Percentiles rank a stretch among this genome's conserved stretches.
Evolutionary conservation across 2,888 invertebrate genomes (phyloP).

Genomic region (Anorthoa munda): DNA sequence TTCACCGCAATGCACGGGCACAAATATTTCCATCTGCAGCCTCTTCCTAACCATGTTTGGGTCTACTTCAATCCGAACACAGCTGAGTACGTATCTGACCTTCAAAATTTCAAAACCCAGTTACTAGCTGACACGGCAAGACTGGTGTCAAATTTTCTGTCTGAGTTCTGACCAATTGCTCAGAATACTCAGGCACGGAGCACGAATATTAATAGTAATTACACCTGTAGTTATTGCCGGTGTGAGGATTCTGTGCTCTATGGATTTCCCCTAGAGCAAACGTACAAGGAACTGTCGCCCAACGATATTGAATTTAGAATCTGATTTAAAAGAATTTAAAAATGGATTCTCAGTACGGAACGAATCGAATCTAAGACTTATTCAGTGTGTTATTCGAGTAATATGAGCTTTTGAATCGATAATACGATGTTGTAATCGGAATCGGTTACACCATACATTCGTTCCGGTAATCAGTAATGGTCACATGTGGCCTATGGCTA

Average conservation of each 20-base stretch:
- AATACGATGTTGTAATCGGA: conserved; percentile 27
- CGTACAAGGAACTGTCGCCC: conserved; percentile 2
- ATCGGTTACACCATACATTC: conserved; percentile 41
- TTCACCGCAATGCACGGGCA: no score
- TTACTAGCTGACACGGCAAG: no score
- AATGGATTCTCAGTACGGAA: conserved; percentile 15
- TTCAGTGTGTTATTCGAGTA: conserved; percentile 32
- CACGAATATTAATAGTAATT: no score
- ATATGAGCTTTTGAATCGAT: conserved; percentile 24
- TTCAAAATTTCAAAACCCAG: no score
- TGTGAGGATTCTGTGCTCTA: not conserved
- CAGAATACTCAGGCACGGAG: no score
- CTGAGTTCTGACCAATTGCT: no score
- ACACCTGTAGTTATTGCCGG: not conserved
- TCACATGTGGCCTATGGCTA: not conserved
- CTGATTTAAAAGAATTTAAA: conserved; percentile 9
- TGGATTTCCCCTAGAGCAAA: not conserved
- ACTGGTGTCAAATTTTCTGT: no score
- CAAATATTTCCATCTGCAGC: no score
- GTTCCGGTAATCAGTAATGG: conserved; percentile 39
- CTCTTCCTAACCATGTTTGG: no score
- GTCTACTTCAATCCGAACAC: no score
- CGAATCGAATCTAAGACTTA: conserved; percentile 26
- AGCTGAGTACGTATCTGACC: no score
- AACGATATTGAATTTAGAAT: conserved; percentile 31